Conservation (phyloP, 2,888 invertebrate species). For the Drosophila nigricruria region DNA sequence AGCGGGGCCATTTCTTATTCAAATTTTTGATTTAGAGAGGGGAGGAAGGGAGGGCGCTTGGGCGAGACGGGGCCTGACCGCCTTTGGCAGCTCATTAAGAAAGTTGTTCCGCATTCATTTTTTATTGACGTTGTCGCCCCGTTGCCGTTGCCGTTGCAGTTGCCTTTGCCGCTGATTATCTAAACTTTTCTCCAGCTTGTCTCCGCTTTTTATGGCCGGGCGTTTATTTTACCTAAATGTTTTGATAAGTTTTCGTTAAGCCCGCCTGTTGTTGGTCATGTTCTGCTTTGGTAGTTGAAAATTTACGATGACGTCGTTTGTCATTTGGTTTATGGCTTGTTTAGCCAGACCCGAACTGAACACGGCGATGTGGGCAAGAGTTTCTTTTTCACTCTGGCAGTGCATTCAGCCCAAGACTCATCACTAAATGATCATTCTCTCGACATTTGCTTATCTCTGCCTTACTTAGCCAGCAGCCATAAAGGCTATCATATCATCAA, state of each 20-base stretch:
- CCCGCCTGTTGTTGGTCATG: conserved; percentile 39
- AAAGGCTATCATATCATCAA: conserved; percentile 8
- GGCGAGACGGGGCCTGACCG: conserved; percentile 39
- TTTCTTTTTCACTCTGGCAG: background rate
- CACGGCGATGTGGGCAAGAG: conserved; percentile 14
- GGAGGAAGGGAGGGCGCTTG: background rate
- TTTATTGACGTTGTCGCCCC: conserved; percentile 73
- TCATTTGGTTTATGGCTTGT: conserved; percentile 78
- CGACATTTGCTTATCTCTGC: conserved; percentile 10
- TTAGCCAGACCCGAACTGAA: conserved; percentile 49
- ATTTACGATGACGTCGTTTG: conserved; percentile 77
- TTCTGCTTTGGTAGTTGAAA: conserved; percentile 53
- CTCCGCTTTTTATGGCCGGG: conserved; percentile 67
- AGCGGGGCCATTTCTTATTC: conserved; percentile 69
- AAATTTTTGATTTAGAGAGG: conserved; percentile 70
- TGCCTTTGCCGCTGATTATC: conserved; percentile 69
- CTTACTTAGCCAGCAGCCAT: conserved; percentile 1
- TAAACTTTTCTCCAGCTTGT: conserved; percentile 61
- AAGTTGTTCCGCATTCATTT: conserved; percentile 79
- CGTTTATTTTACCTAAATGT: conserved; percentile 79
- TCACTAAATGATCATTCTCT: conserved; percentile 9
- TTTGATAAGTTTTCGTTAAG: conserved; percentile 69
- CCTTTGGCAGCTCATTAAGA: conserved; percentile 79
- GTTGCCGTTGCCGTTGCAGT: conserved; percentile 60
- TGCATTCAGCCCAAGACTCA: background rate